Percentiles rank a stretch among this genome's conserved stretches.
Conservation (phyloP, 2,797 vertebrate species). For the Falco biarmicus region DNA sequence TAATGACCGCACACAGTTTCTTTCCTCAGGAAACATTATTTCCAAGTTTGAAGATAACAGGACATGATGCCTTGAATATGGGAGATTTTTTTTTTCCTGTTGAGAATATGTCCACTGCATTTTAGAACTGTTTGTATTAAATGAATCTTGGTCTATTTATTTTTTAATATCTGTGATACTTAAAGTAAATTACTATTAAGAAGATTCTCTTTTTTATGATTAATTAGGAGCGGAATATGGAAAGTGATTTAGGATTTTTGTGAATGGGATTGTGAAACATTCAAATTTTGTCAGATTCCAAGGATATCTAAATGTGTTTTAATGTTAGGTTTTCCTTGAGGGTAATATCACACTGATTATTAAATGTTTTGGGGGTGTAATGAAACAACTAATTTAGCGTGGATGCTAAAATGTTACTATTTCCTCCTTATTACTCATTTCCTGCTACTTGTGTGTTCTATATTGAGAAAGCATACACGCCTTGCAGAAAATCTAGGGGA, state of each 20-base stretch:
- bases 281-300: neutral
- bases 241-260: neutral
- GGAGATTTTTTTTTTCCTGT: neutral
- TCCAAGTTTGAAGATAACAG: constrained; percentile 1
- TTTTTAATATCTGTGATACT: neutral
- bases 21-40: constrained; percentile 1
- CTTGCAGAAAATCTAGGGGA: neutral
- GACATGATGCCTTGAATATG: neutral
- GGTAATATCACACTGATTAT: neutral
- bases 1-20: neutral
- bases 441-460: neutral
- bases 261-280: neutral
- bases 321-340: neutral
- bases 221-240: neutral
- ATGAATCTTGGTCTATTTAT: neutral
- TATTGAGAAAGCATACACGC: neutral
- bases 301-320: neutral
- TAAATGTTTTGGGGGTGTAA: neutral
- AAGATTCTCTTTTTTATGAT: neutral
- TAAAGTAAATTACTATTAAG: neutral
- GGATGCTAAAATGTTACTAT: neutral
- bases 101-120: neutral
- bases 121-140: neutral
- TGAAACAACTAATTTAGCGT: neutral
- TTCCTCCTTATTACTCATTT: neutral